Evolutionary conservation across 2,888 invertebrate genomes (phyloP).

Genomic region (Tipula lateralis): DNA sequence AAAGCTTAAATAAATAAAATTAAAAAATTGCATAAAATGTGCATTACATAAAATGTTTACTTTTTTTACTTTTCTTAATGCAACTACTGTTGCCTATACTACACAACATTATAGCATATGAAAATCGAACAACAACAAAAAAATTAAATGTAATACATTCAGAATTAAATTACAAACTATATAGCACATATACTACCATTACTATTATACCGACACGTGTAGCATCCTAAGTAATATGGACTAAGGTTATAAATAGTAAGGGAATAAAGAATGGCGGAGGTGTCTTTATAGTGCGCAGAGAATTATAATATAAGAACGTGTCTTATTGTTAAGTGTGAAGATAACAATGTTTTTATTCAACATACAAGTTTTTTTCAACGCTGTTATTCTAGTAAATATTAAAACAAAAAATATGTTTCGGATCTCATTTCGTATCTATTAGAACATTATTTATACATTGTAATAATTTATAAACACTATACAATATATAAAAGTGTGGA

Average conservation of each 20-base stretch:
- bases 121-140: neutral
- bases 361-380: neutral
- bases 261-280: neutral
- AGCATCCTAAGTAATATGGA: neutral
- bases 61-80: neutral
- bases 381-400: neutral
- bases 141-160: neutral
- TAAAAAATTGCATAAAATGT: conserved; percentile 7
- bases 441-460: neutral
- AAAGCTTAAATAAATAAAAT: neutral
- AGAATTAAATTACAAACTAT: neutral
- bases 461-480: too few species aligned
- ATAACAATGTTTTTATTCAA: neutral
- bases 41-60: neutral
- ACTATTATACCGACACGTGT: neutral
- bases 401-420: neutral
- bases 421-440: neutral
- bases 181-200: neutral
- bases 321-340: conserved; percentile 9
- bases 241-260: neutral
- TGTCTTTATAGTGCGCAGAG: neutral
- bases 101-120: neutral
- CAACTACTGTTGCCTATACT: neutral
- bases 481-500: too few species aligned
- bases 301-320: neutral